phyloP scores from a whole-genome alignment of 2,113 vertebrate genomes.

The Crocuta crocuta region DNA sequence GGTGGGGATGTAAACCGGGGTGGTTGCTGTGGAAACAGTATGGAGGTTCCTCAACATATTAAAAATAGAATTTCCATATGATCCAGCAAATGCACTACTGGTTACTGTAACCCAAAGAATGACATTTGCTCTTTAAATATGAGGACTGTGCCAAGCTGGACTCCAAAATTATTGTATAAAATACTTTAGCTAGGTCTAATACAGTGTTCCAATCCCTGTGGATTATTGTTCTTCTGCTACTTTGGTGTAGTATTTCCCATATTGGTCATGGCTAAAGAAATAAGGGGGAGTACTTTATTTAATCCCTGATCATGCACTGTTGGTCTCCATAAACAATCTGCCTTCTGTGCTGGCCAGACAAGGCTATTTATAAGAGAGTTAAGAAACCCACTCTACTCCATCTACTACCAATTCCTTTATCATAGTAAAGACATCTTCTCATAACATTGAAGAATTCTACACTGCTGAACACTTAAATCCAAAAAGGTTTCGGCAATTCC shows the following conservation, averaged over 20 bases:
- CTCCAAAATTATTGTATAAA: not conserved
- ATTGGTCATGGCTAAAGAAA: not conserved
- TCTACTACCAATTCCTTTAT: not conserved
- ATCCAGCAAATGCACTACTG: not conserved
- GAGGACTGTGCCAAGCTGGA: not conserved
- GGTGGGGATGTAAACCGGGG: not conserved
- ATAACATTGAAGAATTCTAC: not conserved
- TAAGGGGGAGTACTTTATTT: not conserved
- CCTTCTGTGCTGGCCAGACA: not conserved
- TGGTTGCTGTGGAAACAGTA: not conserved
- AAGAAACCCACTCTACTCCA: not conserved
- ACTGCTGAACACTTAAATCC: not conserved
- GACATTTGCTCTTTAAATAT: not conserved
- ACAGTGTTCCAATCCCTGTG: not conserved
- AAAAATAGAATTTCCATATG: not conserved
- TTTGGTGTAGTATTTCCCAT: not conserved
- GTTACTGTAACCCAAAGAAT: not conserved
- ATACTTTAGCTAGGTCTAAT: not conserved
- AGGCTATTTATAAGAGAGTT: not conserved
- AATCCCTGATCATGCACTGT: not conserved
- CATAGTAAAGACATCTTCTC: not conserved
- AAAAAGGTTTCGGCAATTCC: not conserved
- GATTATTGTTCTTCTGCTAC: not conserved
- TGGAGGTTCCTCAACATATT: not conserved
- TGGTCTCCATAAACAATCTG: not conserved